Evolutionary conservation across 2,113 vertebrate genomes (phyloP).

Genomic region (Dipodomys ordii): DNA sequence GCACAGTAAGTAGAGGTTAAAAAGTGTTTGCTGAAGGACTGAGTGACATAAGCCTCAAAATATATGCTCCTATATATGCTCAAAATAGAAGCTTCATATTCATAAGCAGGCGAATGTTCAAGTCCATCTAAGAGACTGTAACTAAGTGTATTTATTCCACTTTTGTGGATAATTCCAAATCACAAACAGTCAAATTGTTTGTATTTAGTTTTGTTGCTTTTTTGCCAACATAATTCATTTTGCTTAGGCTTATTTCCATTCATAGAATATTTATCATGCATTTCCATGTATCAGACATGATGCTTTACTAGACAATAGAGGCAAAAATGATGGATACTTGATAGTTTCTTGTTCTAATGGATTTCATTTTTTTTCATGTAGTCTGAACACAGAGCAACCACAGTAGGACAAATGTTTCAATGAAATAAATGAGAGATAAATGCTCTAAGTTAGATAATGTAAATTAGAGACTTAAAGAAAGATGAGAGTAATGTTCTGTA

Average conservation of each 20-base stretch:
- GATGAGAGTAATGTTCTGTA: not conserved
- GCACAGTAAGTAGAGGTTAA: not conserved
- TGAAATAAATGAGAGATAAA: conserved; percentile 7
- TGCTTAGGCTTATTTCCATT: conserved; percentile 48
- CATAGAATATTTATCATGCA: conserved; percentile 42
- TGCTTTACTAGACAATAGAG: not conserved
- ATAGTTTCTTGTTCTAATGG: not conserved
- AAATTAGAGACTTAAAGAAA: not conserved
- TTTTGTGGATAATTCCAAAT: not conserved
- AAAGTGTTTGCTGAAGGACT: not conserved
- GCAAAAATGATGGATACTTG: conserved; percentile 47
- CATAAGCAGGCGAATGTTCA: not conserved
- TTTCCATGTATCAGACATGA: not conserved
- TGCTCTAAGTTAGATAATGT: not conserved
- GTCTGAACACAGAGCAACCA: not conserved
- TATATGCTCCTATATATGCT: not conserved
- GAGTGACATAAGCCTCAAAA: not conserved
- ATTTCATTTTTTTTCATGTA: not conserved
- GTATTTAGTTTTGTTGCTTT: conserved; percentile 24
- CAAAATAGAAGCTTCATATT: not conserved
- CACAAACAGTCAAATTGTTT: not conserved
- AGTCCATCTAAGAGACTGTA: not conserved
- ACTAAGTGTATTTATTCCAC: not conserved
- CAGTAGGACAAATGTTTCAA: not conserved
- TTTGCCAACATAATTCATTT: conserved; percentile 49